Percentiles rank a stretch among this genome's conserved stretches.
Conservation (phyloP, 2,797 vertebrate genomes). For the Phyllotis vaccarum region DNA sequence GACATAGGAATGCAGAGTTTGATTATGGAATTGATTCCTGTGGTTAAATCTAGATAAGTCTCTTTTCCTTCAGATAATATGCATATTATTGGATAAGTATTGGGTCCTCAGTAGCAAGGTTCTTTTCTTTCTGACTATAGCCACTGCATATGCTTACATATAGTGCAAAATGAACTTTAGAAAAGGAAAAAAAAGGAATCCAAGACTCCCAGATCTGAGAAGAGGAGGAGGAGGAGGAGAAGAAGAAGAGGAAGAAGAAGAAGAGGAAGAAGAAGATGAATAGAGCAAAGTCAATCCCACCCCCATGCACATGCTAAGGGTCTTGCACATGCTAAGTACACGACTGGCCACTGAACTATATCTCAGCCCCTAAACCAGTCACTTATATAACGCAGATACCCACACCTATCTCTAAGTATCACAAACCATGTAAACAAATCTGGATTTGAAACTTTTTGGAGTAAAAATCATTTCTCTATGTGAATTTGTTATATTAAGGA, state of each 20-base stretch:
- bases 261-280: not conserved
- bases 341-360: not conserved
- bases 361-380: not conserved
- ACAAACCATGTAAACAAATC: slow-evolving; percentile 35
- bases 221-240: not conserved
- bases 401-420: not conserved
- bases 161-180: slow-evolving; percentile 46
- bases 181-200: slow-evolving; percentile 47
- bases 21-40: slow-evolving; percentile 12
- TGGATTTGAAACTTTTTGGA: slow-evolving; percentile 56
- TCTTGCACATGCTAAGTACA: not conserved
- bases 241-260: not conserved
- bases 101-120: not conserved
- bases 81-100: not conserved
- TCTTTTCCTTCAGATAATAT: slow-evolving; percentile 27
- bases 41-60: not conserved
- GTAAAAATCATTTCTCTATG: slow-evolving; percentile 39
- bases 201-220: not conserved
- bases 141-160: not conserved
- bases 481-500: not conserved
- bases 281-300: not conserved
- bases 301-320: not conserved
- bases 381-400: not conserved
- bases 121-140: slow-evolving; percentile 47
- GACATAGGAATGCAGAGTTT: not conserved